Conservation (phyloP, 2,888 invertebrate species). For the Lampropteryx suffumata region DNA sequence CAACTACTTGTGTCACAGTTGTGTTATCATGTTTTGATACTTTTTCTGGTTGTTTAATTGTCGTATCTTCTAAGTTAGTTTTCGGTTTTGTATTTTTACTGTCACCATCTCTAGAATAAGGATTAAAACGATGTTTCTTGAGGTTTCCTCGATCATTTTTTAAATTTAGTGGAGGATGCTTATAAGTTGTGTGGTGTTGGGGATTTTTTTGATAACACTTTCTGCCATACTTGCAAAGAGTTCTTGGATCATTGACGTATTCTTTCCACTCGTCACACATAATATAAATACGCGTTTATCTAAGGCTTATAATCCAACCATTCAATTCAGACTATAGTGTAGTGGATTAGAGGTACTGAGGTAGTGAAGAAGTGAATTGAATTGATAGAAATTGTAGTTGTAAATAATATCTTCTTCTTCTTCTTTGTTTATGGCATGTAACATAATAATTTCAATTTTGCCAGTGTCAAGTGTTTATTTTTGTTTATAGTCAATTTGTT, state of each 20-base stretch:
- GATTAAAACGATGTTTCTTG: conserved; percentile 48
- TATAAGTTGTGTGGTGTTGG: conserved; percentile 87
- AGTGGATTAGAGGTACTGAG: too few species aligned
- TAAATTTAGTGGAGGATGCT: conserved; percentile 85
- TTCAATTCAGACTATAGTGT: too few species aligned
- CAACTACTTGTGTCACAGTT: background rate
- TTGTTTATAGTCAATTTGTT: too few species aligned
- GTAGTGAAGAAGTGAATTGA: too few species aligned
- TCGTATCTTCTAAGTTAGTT: background rate
- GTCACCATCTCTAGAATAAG: conserved; percentile 37
- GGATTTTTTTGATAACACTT: conserved; percentile 93
- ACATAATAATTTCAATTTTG: too few species aligned
- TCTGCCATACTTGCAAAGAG: conserved; percentile 88
- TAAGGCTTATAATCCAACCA: too few species aligned
- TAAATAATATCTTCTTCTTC: too few species aligned
- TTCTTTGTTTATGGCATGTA: too few species aligned
- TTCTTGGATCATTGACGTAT: conserved; percentile 72
- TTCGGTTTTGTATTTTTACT: background rate
- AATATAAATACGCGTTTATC: too few species aligned
- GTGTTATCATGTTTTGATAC: background rate
- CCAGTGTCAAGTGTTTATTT: too few species aligned
- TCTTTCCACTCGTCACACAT: conserved; percentile 67
- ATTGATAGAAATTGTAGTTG: too few species aligned
- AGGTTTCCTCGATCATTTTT: conserved; percentile 40
- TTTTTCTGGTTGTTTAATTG: background rate